A percentile compares a stretch with the other conserved stretches of the same genome.
These are phyloP conservation scores for Kuschelorhynchus macadamiae DNA, from an alignment of 2,888 invertebrate genomes.

Conservation along the genomic window DNA sequence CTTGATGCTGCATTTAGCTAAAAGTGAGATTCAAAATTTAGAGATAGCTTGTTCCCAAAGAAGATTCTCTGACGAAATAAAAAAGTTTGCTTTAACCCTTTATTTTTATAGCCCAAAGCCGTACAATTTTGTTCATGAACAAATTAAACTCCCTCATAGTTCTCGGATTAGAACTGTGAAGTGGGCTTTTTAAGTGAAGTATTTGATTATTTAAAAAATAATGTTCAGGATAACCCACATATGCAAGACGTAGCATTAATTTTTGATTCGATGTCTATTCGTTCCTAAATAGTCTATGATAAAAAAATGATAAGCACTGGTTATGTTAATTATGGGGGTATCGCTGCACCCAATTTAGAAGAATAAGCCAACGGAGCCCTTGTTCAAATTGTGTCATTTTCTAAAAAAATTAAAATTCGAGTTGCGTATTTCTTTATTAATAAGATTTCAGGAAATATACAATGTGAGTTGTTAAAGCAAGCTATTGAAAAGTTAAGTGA, in stretches of 20 bases:
- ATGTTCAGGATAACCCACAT: constrained; percentile 2
- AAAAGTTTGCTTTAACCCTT: neutral
- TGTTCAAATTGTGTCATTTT: too few species aligned
- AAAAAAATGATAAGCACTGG: constrained; percentile 27
- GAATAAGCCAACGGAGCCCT: too few species aligned
- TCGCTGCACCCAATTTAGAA: neutral
- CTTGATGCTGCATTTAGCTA: neutral
- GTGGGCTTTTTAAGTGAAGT: constrained; percentile 4
- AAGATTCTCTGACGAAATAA: neutral
- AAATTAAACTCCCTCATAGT: constrained; percentile 1
- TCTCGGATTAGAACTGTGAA: neutral
- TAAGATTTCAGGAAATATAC: too few species aligned
- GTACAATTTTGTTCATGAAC: neutral
- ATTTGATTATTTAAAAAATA: constrained; percentile 11
- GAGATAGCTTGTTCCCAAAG: neutral
- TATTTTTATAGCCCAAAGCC: neutral
- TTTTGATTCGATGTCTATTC: constrained; percentile 22
- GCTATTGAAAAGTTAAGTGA: too few species aligned
- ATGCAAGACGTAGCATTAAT: constrained; percentile 17
- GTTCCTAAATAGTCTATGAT: constrained; percentile 13
- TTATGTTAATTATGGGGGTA: constrained; percentile 14
- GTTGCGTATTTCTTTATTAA: too few species aligned
- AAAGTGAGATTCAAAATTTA: neutral
- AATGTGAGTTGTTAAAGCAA: too few species aligned
- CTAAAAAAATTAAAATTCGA: too few species aligned